phyloP scores from a whole-genome alignment of 2,113 vertebrate genomes.

The Narcine bancroftii region DNA sequence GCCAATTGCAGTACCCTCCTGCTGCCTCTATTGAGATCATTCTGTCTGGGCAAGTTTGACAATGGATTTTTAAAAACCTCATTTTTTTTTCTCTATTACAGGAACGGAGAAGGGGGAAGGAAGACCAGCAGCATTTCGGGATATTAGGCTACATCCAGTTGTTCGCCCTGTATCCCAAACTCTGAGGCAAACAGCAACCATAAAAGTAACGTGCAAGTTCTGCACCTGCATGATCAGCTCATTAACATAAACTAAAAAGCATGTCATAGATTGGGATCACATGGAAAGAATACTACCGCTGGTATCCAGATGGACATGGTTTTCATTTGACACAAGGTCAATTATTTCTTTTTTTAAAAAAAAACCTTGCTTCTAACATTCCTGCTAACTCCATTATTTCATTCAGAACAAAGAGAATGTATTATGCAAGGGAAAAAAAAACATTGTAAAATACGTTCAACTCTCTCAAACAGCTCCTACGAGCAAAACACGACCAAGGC shows the following conservation, averaged over 20 bases:
- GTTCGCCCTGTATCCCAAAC: neutral
- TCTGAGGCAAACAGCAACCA: neutral
- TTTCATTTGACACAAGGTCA: constrained; percentile 3
- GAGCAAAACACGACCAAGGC: too few relatives aligned
- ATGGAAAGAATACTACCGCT: neutral
- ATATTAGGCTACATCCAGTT: neutral
- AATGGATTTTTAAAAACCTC: neutral
- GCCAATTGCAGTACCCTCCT: neutral
- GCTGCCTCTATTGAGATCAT: neutral
- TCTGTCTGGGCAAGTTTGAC: neutral
- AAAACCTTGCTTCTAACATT: neutral
- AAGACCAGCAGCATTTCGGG: neutral
- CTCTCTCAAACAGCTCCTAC: too few relatives aligned
- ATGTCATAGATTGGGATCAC: neutral
- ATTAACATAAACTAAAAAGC: neutral
- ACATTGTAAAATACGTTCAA: neutral
- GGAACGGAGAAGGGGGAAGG: neutral
- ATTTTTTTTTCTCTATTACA: neutral
- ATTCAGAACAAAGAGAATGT: neutral
- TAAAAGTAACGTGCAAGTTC: neutral
- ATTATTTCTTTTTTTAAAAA: neutral
- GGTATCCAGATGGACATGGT: neutral
- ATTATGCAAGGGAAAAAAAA: neutral
- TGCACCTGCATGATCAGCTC: neutral
- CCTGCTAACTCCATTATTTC: neutral